Base-by-base conservation (phyloP, 1,140 invertebrate species). In the Leptinotarsa lineolata region DNA sequence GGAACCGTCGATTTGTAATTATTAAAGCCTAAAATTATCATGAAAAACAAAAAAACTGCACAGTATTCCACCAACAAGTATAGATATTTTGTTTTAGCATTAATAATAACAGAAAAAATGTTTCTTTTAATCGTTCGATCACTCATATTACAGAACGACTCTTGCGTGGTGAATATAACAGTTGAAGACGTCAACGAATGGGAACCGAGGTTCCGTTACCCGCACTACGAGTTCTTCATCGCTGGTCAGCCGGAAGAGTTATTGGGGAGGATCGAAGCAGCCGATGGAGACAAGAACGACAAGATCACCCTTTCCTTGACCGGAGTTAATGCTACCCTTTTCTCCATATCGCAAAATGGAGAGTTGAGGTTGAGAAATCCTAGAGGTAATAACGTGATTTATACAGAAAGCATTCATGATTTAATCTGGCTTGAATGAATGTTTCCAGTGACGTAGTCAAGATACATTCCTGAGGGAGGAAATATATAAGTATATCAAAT, bases 131-230 rank as follows among this genome's bases (percentile, higher is more conserved):
- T 39, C 30, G 30, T 39, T 39, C 11, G 30, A 2, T 39, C 30
- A 39, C 30, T 1, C 30, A 39, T 39, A 39, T 39, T 39, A 39
- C 86, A 95, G 93, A 94, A 94, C 81, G 93, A 95, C 82, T 88
- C 88, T 13, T 86, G 87, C 8, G 84, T 86, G 0, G 85, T 97
- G 0, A 93, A 94, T 72, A 87, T 97, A 11, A 91, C 91, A 0
- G 92, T 97, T 3, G 86, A 94, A 77, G 93, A 97, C 83, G 92
- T 96, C 0, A 97, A 97, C 82, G 95, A 97, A 83, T 95, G 94
- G 94, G 94, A 96, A 84, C 95, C 95, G 1, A 87, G 94, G 45
- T 97, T 97, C 86, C 88, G 93, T 2, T 92, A 94, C 84, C 90
- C 93, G 0, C 91, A 94, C 81, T 97, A 96, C 81, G 93, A 95